Conservation (phyloP, 1,140 invertebrate species). For the Pachyrhynchus sulphureomaculatus region DNA sequence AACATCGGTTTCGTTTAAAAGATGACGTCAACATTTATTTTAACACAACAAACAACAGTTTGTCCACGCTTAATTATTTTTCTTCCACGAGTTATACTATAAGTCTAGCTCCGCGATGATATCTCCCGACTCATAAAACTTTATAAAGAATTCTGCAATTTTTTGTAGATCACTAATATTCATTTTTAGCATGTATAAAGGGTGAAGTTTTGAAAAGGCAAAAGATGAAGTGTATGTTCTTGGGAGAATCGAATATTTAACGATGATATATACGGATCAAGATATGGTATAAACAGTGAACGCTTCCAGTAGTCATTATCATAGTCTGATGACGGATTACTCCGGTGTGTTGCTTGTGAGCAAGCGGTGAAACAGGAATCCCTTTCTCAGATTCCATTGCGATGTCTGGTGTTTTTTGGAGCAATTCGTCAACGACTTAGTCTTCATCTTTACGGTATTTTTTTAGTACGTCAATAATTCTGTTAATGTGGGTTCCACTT, state of each 20-base stretch:
- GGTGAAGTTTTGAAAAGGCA: constrained; percentile 23
- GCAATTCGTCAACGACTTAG: not conserved
- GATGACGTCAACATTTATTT: constrained; percentile 9
- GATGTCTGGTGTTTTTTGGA: constrained; percentile 5
- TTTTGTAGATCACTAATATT: constrained; percentile 18
- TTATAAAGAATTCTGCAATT: constrained; percentile 10
- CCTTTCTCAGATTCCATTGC: constrained; percentile 7
- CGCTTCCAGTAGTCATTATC: constrained; percentile 19
- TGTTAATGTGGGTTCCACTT: constrained; percentile 11
- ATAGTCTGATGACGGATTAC: constrained; percentile 21
- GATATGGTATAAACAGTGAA: constrained; percentile 17
- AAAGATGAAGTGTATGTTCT: constrained; percentile 20
- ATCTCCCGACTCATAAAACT: constrained; percentile 19
- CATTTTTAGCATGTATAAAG: constrained; percentile 10
- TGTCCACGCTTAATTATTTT: constrained; percentile 16
- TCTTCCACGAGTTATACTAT: constrained; percentile 15
- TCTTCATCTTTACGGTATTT: not conserved
- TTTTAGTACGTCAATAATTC: constrained; percentile 8
- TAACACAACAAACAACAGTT: too few species aligned
- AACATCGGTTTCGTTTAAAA: constrained; percentile 19
- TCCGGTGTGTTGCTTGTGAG: constrained; percentile 6
- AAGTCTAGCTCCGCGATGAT: constrained; percentile 10
- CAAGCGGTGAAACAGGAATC: constrained; percentile 15
- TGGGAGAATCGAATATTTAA: constrained; percentile 28
- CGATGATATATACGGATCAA: constrained; percentile 21